Evolutionary conservation across 1,140 invertebrate species (phyloP), one percentile per base, ranked within the genome.

Genomic region (Metopolophium dirhodum): DNA sequence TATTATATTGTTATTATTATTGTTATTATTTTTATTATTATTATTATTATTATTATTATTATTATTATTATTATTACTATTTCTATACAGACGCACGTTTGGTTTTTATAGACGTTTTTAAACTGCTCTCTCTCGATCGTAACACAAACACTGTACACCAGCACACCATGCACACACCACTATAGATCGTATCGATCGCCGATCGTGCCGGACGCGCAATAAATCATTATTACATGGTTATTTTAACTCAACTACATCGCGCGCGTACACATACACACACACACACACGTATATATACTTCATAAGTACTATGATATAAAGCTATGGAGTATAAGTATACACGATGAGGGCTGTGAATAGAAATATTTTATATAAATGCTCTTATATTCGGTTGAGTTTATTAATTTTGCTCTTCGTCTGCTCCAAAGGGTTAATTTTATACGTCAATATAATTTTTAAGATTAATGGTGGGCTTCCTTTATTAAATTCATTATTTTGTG

Each of bases 211-310:
- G 91, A 85, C 91, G 68, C 22, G 47, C 82, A 86, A 93, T 93
- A 93, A 93, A 93, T 93, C 91, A 93, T 85, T 93, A 86, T 86
- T 85, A 93, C 82, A 93, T 41, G 82, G 82, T 86, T 93, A 45
- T 86, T 86, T 93, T 45, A 57, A 89, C 88, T 35, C 51, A 54
- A 54, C 87, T 89, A 89, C 35, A 57, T 41, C n/a, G 22, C n/a
- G 22, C 20, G 23, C 22, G 30, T 8, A 37, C 49, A 54, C 8
- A 37, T 1, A 54, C 30, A 54, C 6, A 51, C n/a, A 22, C 41
- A 41, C 37, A 47, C 83, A 86, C n/a, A 85, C 45, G 30, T 49
- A 87, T 20, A 47, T n/a, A 87, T 86, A 86, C 2, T 82, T 7
- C 30, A 68, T 26, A 82, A 18, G n/a, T 82, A 82, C 35, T 83